Base-by-base conservation (phyloP, 2,113 vertebrate genomes). In the Forbesichthys agassizii region DNA sequence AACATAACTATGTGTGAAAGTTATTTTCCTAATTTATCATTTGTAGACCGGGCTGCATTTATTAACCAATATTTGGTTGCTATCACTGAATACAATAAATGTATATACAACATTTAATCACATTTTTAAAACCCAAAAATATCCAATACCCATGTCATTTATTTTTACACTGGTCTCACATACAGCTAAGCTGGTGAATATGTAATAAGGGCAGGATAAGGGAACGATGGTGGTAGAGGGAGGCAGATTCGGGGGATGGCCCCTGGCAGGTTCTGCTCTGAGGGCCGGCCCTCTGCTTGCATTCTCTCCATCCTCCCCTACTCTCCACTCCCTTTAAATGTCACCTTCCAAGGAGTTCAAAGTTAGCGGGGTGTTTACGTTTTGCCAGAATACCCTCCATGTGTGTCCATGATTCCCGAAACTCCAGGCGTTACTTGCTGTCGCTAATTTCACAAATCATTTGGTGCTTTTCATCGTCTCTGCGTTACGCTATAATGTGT, bases 231-330 rank as follows among this genome's bases (percentile, higher is more conserved):
- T 9, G 27, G 11, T 27, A 65, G 63, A 33, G 47, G 1, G 63
- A 56, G 42, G 64, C 67, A n/a, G 61, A 60, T 61, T 51, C 79
- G 68, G 65, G 69, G 48, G 73, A 77, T 70, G 66, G 80, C 84
- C 72, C 79, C 48, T 11, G 80, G 86, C 75, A 69, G 71, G 68
- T 80, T 83, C 76, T 73, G 75, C 80, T 84, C 84, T 81, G 77
- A 75, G 79, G 84, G 84, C 67, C 49, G 73, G 69, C 77, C 47
- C 77, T 69, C 61, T 80, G 66, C 69, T 56, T 42, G 36, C n/a
- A 18, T 9, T 71, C 72, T 75, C 49, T 1, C 78, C 70, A 77
- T 73, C 66, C 68, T 69, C 64, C 63, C 52, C 72, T 64, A n/a
- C 42, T 11, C 51, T 62, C 56, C 56, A 47, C 65, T 64, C 54